These are phyloP conservation scores for Synanthedon andrenaeformis DNA, from an alignment of 2,888 invertebrate species.

Conservation along the genomic window DNA sequence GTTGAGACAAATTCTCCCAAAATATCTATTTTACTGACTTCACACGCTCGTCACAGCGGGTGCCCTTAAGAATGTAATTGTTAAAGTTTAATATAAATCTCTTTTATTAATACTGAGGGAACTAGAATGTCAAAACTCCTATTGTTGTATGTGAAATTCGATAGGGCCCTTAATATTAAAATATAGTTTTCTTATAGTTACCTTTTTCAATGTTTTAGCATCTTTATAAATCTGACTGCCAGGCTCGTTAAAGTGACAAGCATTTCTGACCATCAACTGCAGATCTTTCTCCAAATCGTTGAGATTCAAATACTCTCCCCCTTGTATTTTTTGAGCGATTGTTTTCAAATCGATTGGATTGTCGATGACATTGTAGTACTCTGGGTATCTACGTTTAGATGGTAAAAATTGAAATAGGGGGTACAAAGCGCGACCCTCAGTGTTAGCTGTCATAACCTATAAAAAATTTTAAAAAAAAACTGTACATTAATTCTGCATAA, in stretches of 20 bases:
- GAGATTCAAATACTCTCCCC: constrained; percentile 81
- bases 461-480: constrained; percentile 1
- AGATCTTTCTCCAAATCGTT: constrained; percentile 92
- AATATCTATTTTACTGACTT: no score
- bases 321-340: constrained; percentile 92
- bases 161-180: no score
- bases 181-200: constrained; percentile 34
- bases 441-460: constrained; percentile 85
- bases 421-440: constrained; percentile 87
- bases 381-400: constrained; percentile 92
- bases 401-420: constrained; percentile 92
- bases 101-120: no score
- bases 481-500: background rate
- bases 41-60: no score
- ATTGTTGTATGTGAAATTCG: no score
- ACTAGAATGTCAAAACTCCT: no score
- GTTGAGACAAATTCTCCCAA: no score
- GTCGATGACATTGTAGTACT: constrained; percentile 94
- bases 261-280: constrained; percentile 91
- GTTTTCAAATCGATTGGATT: constrained; percentile 94
- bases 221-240: constrained; percentile 97
- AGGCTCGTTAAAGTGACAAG: constrained; percentile 95
- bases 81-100: no score
- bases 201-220: constrained; percentile 88
- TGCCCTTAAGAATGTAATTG: no score